Base-by-base conservation (phyloP, 2,888 invertebrate genomes). In the Drosophila tanythrix region DNA sequence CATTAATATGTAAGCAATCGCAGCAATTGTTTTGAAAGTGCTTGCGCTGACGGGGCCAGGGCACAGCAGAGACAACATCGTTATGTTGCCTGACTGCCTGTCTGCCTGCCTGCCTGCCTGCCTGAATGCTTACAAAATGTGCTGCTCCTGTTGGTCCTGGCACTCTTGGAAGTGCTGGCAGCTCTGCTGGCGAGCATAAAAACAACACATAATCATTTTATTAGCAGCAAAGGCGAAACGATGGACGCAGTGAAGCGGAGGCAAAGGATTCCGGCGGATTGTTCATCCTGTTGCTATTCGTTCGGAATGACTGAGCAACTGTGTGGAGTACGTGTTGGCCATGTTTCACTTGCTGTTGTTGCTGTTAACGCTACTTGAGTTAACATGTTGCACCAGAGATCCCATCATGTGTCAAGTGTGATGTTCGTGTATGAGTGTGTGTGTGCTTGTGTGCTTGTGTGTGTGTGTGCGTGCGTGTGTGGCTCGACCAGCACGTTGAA, bases 131-230 rank as follows among this genome's bases (percentile, higher is more conserved):
- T 53, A 60, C 36, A 60, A 53, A 53, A 38, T 66, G 65, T 27
- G 35, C 29, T 61, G 56, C 51, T 55, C 59, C 46, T 62, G 51
- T 31, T 40, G 43, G 46, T 51, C 27, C 51, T 56, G 56, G 21
- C 40, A 31, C 31, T 27, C 48, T 48, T 51, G 51, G 25, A 29
- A 18, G n/a, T 21, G 43, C 43, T 43, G 43, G 43, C 21, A 43
- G 29, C 25, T 27, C 52, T 59, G 40, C 63, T 48, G 66, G 46
- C 62, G 79, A 83, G 74, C 89, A 88, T 81, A 86, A 85, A 85
- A 85, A 83, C 83, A 88, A 83, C 84, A 85, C 88, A 89, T 87
- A 87, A 87, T 87, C 86, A 85, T 87, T 89, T 87, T 87, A 87
- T 87, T 89, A 89, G 88, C 85, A 80, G 61, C 69, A 79, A 79